Evolutionary conservation across 2,797 vertebrate genomes (phyloP).

Genomic region (Mormyrus proboscirostris): DNA sequence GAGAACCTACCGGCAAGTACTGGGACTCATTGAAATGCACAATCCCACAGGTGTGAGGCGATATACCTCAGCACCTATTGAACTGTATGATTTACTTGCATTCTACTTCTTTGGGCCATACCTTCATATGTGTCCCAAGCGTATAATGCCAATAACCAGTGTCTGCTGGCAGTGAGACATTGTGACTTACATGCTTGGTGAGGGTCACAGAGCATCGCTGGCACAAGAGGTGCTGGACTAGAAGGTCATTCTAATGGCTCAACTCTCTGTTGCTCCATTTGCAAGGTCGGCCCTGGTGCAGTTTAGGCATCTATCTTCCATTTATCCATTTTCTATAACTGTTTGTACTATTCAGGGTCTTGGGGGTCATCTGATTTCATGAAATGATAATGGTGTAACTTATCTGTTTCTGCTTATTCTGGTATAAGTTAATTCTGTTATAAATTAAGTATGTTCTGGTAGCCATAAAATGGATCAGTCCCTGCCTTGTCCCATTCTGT

Average conservation of each 20-base stretch:
- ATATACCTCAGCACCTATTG: not conserved
- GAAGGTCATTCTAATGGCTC: not conserved
- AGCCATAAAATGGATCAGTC: not conserved
- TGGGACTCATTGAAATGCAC: not conserved
- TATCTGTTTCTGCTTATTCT: not conserved
- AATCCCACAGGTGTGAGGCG: not conserved
- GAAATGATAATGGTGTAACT: not conserved
- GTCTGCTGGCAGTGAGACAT: not conserved
- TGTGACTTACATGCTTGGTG: not conserved
- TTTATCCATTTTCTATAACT: not conserved
- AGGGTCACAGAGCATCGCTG: not conserved
- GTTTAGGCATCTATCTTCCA: not conserved
- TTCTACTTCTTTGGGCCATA: not conserved
- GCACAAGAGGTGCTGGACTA: not conserved
- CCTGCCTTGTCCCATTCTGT: not conserved
- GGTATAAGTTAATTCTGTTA: not conserved
- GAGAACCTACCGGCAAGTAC: not conserved
- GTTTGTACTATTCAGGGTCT: too few relatives aligned
- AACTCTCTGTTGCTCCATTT: not conserved
- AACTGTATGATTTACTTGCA: not conserved
- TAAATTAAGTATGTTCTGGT: not conserved
- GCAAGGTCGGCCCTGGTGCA: not conserved
- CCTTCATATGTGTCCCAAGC: not conserved
- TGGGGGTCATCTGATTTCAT: too few relatives aligned
- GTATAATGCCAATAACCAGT: not conserved